Evolutionary conservation across 1,140 invertebrate genomes (phyloP).

Genomic region (Drosophila orena): DNA sequence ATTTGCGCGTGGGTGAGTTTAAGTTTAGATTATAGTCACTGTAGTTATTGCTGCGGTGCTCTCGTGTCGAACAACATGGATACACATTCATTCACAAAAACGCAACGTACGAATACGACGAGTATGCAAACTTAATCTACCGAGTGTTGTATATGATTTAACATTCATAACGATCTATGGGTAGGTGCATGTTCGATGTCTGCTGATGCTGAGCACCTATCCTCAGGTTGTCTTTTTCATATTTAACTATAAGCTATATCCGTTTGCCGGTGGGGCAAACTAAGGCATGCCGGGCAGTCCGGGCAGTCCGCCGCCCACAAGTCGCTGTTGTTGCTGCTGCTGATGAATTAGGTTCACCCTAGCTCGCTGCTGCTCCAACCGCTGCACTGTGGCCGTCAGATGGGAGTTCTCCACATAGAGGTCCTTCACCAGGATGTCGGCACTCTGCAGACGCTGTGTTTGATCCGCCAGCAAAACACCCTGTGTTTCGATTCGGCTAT

Average conservation of each 20-base stretch:
- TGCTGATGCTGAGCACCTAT: slow-evolving; percentile 39
- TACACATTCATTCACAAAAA: slow-evolving; percentile 38
- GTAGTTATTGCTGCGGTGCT: slow-evolving; percentile 39
- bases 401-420: slow-evolving; percentile 93
- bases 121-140: slow-evolving; percentile 35
- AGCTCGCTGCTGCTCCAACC: slow-evolving; percentile 86
- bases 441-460: slow-evolving; percentile 88
- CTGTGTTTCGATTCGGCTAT: slow-evolving; percentile 86
- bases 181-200: slow-evolving; percentile 59
- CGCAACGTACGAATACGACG: slow-evolving; percentile 27
- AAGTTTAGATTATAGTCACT: slow-evolving; percentile 33
- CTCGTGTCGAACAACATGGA: slow-evolving; percentile 36
- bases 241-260: slow-evolving; percentile 6
- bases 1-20: slow-evolving; percentile 49
- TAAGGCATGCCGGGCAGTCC: slow-evolving; percentile 84
- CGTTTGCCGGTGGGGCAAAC: slow-evolving; percentile 11
- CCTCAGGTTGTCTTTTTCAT: slow-evolving; percentile 35
- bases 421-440: slow-evolving; percentile 91
- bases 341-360: slow-evolving; percentile 79
- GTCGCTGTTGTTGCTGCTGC: slow-evolving; percentile 62
- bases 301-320: slow-evolving; percentile 55
- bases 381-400: slow-evolving; percentile 88
- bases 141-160: slow-evolving; percentile 38
- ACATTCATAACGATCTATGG: slow-evolving; percentile 49
- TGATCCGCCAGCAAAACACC: slow-evolving; percentile 89